These are phyloP conservation scores for Mallotus villosus DNA, from an alignment of 2,797 vertebrate genomes.

Conservation along the genomic window DNA sequence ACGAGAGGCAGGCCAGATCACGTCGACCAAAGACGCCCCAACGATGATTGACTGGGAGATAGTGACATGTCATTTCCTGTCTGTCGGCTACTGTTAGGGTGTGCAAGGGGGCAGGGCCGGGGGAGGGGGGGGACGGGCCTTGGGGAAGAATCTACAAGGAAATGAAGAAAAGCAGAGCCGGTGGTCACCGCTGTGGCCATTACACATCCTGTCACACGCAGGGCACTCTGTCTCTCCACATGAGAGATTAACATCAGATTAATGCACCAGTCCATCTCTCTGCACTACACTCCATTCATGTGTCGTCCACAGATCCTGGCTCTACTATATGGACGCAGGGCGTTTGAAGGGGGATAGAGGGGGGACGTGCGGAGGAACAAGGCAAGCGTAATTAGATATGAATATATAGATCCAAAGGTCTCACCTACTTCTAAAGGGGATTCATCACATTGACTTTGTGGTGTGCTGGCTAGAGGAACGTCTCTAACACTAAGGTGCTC, in stretches of 20 bases:
- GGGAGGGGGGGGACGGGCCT: conserved; percentile 45
- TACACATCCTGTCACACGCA: conserved; percentile 30
- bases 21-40: background rate
- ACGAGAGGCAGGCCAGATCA: background rate
- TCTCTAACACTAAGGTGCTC: background rate
- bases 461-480: conserved; percentile 10
- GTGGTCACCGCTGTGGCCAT: background rate
- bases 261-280: background rate
- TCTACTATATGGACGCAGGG: background rate
- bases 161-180: conserved; percentile 42
- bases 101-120: conserved; percentile 31
- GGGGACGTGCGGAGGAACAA: background rate
- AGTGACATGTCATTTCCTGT: conserved; percentile 60
- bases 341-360: background rate
- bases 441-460: conserved; percentile 46
- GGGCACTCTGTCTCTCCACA: conserved; percentile 20
- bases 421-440: conserved; percentile 34
- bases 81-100: conserved; percentile 45
- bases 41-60: conserved; percentile 36
- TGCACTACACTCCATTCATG: background rate
- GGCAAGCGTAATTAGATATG: conserved; percentile 32
- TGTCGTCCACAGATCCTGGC: background rate
- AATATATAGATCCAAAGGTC: conserved; percentile 31
- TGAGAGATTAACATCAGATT: conserved; percentile 13
- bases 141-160: conserved; percentile 44